phyloP scores from a whole-genome alignment of 2,888 invertebrate species.

The Drosophila kokeensis region DNA sequence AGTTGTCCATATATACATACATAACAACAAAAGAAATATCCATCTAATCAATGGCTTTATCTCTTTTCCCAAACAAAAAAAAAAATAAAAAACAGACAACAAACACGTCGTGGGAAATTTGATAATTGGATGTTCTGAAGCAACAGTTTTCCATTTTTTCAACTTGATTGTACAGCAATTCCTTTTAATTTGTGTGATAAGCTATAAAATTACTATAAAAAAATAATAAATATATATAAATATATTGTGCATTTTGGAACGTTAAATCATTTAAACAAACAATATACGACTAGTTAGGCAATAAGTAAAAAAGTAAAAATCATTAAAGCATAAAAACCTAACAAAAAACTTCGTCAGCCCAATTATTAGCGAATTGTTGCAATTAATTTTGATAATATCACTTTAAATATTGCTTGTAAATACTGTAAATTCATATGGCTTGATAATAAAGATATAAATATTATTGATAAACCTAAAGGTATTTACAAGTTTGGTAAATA shows the following conservation, averaged over 20 bases:
- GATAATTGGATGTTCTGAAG: constrained; percentile 84
- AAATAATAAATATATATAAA: not conserved
- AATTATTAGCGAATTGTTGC: constrained; percentile 70
- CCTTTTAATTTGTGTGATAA: constrained; percentile 69
- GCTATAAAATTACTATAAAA: constrained; percentile 37
- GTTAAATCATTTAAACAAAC: constrained; percentile 37
- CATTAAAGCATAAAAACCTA: constrained; percentile 5
- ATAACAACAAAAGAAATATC: constrained; percentile 1
- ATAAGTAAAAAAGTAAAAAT: constrained; percentile 25
- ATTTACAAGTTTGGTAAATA: not conserved
- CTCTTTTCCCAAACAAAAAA: constrained; percentile 57
- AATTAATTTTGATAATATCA: constrained; percentile 50
- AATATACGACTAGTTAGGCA: constrained; percentile 38
- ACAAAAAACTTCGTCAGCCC: constrained; percentile 26
- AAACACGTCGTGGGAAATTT: constrained; percentile 81
- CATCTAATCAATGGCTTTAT: constrained; percentile 51
- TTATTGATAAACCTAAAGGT: constrained; percentile 11
- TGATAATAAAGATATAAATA: constrained; percentile 73
- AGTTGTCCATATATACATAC: constrained; percentile 15
- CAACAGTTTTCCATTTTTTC: constrained; percentile 25
- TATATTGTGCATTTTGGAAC: constrained; percentile 58
- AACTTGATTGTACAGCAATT: constrained; percentile 61
- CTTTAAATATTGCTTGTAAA: constrained; percentile 68
- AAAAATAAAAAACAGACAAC: constrained; percentile 74
- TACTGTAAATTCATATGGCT: constrained; percentile 68